Evolutionary conservation across 2,888 invertebrate genomes (phyloP).

Genomic region (Elysia crispata): DNA sequence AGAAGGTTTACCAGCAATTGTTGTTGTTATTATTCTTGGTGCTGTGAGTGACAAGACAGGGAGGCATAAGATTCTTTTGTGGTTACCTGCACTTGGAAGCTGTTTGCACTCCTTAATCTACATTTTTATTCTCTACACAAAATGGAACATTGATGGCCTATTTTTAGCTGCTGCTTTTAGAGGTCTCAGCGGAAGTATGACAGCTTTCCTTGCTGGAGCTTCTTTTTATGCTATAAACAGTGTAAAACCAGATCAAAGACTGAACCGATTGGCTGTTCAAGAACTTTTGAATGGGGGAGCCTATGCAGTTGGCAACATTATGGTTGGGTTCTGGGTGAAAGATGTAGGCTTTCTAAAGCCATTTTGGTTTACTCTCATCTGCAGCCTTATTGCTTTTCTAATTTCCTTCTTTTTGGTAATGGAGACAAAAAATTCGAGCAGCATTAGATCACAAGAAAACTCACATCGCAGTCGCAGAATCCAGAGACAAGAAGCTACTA

Average conservation of each 20-base stretch:
- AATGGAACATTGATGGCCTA: slow-evolving; percentile 71
- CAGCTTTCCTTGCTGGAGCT: slow-evolving; percentile 69
- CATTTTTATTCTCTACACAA: slow-evolving; percentile 68
- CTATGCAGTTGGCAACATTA: slow-evolving; percentile 71
- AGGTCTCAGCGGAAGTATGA: slow-evolving; percentile 72
- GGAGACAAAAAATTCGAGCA: slow-evolving; percentile 51
- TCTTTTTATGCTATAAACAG: slow-evolving; percentile 71
- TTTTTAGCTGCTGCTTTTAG: slow-evolving; percentile 72
- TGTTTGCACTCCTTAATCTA: slow-evolving; percentile 70
- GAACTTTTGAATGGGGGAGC: slow-evolving; percentile 72
- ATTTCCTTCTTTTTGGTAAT: slow-evolving; percentile 72
- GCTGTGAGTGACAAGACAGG: slow-evolving; percentile 74
- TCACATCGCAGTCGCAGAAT: slow-evolving; percentile 47
- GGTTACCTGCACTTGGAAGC: slow-evolving; percentile 74
- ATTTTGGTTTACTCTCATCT: slow-evolving; percentile 73
- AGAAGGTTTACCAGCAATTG: slow-evolving; percentile 73
- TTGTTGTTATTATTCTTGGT: slow-evolving; percentile 74
- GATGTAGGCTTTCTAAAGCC: slow-evolving; percentile 71
- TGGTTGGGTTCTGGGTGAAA: slow-evolving; percentile 73
- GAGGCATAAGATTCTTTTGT: slow-evolving; percentile 72
- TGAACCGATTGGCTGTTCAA: slow-evolving; percentile 68
- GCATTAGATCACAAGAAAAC: slow-evolving; percentile 44
- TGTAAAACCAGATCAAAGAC: slow-evolving; percentile 64
- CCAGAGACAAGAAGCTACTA: slow-evolving; percentile 56
- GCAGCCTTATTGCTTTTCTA: slow-evolving; percentile 67